Base-by-base conservation (phyloP, 2,797 vertebrate genomes). In the Margarornis squamiger region DNA sequence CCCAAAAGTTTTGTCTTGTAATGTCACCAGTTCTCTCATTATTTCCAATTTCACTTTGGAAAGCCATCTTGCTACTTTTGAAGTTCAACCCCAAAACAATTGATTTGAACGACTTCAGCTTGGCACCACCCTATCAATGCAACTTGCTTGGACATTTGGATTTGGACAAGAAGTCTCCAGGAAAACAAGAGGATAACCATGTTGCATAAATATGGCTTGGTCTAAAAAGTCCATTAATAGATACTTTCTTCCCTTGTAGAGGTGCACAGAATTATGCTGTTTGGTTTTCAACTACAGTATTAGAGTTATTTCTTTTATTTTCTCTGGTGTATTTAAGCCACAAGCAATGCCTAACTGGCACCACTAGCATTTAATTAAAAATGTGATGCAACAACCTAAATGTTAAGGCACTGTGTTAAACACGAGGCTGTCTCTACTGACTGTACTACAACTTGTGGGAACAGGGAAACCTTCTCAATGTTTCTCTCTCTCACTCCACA, bases 251-350 rank as follows among this genome's bases (percentile, higher is more conserved):
- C 5, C 15, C 23, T 82, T 79, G 29, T 63, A 72, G 29, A 59
- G 43, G 14, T 12, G 22, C 16, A 54, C 0, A 3, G 24, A 65
- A 78, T 51, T 74, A 83, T 0, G 0, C 12, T 34, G 8, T 34
- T 63, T 63, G 59, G 5, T 21, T 91, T 90, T 79, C 45, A 92
- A 68, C 49, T n/a, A 61, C 27, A 30, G 7, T 22, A 75, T 51
- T 46, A 1, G 46, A 77, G 32, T 26, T 75, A 57, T 24, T 75
- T 72, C 2, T 62, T 89, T 84, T 68, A 27, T 65, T 63, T 82
- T 82, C 38, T 49, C 22, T 80, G 27, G 7, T 41, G 2, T 29
- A 71, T 70, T 91, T 82, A 83, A 71, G 29, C 20, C 27, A 78
- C 39, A 82, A 48, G 36, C n/a, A 76, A 79, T 41, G 26, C 24